These are phyloP conservation scores for Melanotaenia duboulayi DNA, from an alignment of 2,113 vertebrate species.

Conservation along the genomic window DNA sequence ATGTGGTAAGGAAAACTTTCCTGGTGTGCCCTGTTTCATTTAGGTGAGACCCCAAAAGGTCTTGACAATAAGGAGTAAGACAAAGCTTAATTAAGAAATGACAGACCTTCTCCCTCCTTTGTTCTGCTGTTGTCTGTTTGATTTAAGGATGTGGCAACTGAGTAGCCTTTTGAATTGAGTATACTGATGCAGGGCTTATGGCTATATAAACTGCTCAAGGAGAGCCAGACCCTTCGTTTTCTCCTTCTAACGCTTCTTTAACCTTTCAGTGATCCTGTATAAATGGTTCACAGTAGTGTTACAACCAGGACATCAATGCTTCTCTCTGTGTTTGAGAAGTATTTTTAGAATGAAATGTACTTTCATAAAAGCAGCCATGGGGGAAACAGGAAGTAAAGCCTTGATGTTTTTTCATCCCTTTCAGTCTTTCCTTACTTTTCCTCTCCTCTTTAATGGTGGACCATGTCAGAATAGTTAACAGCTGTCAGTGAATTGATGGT, in stretches of 20 bases:
- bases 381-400: conserved; percentile 35
- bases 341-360: conserved; percentile 62
- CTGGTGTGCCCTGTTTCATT: background rate
- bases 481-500: background rate
- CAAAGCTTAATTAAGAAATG: background rate
- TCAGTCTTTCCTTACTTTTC: conserved; percentile 2
- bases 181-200: background rate
- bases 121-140: background rate
- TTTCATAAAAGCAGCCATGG: conserved; percentile 26
- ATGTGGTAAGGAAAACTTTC: background rate
- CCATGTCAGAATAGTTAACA: conserved; percentile 3
- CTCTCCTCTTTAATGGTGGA: background rate
- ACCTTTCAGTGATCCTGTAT: conserved; percentile 41
- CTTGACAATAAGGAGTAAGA: background rate
- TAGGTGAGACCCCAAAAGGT: background rate
- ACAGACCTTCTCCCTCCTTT: conserved; percentile 9
- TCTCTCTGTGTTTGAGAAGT: conserved; percentile 19
- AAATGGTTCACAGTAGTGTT: conserved; percentile 35
- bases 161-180: background rate
- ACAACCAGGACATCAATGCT: conserved; percentile 25
- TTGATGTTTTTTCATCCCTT: conserved; percentile 7
- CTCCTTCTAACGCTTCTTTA: conserved; percentile 34
- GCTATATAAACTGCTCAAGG: conserved; percentile 22
- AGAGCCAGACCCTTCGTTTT: conserved; percentile 35
- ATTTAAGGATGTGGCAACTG: background rate